Base-by-base conservation (phyloP, 2,888 invertebrate genomes). In the Agonopterix subpropinquella region DNA sequence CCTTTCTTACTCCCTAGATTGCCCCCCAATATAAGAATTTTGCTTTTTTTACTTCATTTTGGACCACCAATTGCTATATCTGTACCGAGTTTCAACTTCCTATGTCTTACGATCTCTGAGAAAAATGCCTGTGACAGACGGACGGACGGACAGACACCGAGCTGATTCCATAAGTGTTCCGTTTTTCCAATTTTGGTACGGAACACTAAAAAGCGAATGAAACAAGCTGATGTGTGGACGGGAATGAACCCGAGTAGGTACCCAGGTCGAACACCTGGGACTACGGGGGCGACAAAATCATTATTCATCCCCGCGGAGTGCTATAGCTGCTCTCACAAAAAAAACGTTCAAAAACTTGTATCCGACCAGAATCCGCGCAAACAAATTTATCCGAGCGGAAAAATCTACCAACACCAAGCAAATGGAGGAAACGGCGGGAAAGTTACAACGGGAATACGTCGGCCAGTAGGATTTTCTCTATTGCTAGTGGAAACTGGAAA, bases 381-480 rank as follows among this genome's bases (percentile, higher is more conserved):
- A 63, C 60, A 61, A 62, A 65, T 60, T 53, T 54, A 47, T 48
- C 48, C 49, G 52, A 51, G 57, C 59, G 58, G 57, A 57, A 64
- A 65, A 60, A 56, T 55, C 47, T 48, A 50, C 51, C 51, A 52
- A 56, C 56, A 45, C 56, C 59, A 52, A 56, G 52, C 58, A 51
- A 57, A 58, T 45, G 52, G 54, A 62, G 70, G 67, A 72, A 72
- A 70, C 55, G 70, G 63, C 67, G 69, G 68, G 70, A 75, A 73
- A 75, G 71, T 71, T 70, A 57, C 59, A 44, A 51, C 53, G 53
- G 61, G 55, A 60, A 49, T 36, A 61, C 59, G 61, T 59, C 64
- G 58, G 59, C 60, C 56, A 13, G 36, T 28, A 18, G 55, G 53
- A 62, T 69, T 70, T 67, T 71, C 70, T 64, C 64, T 54, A 57